A percentile compares a stretch with the other conserved stretches of the same genome.
phyloP scores from a whole-genome alignment of 2,113 vertebrate species.

The Kobus ellipsiprymnus region DNA sequence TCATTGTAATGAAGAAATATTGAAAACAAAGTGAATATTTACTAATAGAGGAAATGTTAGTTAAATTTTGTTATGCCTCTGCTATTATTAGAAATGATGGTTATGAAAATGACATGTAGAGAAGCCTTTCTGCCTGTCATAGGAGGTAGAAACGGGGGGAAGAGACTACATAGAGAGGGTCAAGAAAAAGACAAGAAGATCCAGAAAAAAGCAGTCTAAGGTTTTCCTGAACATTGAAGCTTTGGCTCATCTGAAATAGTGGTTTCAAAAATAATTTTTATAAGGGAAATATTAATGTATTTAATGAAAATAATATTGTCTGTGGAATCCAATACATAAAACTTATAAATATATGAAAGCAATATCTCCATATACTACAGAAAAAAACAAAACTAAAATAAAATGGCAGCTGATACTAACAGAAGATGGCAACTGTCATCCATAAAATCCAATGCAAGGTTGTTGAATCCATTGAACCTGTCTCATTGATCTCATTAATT shows the following conservation, averaged over 20 bases:
- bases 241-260: neutral
- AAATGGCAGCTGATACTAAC: neutral
- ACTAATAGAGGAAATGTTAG: neutral
- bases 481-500: neutral
- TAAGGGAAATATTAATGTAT: neutral
- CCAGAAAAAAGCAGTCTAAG: neutral
- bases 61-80: neutral
- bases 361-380: neutral
- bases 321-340: neutral
- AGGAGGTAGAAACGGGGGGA: neutral
- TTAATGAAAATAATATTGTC: neutral
- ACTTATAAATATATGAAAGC: neutral
- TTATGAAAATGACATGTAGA: neutral
- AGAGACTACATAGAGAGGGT: neutral
- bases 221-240: neutral
- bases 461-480: neutral
- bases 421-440: neutral
- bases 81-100: neutral
- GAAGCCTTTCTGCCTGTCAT: neutral
- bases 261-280: neutral
- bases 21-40: neutral
- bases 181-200: neutral
- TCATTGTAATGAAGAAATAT: neutral
- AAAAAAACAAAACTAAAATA: neutral
- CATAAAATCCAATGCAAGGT: neutral